Conservation (phyloP, 2,888 invertebrate species). For the Drosophila nigritarsus region DNA sequence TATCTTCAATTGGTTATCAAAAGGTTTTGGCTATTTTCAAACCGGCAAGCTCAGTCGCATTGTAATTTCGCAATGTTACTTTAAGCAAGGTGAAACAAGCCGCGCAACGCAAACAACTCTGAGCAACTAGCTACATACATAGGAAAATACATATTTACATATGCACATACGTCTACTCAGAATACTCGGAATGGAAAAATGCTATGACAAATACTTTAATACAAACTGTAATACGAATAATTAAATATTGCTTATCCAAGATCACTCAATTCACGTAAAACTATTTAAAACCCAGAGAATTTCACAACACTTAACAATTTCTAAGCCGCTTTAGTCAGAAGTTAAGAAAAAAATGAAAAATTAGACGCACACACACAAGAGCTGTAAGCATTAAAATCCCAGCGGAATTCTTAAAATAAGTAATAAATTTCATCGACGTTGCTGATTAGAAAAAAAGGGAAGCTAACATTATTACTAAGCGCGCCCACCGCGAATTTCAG, state of each 20-base stretch:
- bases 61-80: conserved; percentile 43
- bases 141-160: background rate
- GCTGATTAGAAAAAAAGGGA: background rate
- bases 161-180: background rate
- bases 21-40: conserved; percentile 1
- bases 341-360: background rate
- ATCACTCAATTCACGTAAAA: conserved; percentile 17
- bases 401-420: conserved; percentile 12
- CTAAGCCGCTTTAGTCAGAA: background rate
- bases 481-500: conserved; percentile 28
- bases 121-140: background rate
- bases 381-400: conserved; percentile 16
- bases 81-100: conserved; percentile 30
- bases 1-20: background rate
- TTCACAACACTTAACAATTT: conserved; percentile 24
- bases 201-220: conserved; percentile 22
- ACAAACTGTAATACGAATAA: background rate
- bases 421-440: conserved; percentile 7
- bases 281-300: conserved; percentile 31
- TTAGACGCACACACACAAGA: background rate
- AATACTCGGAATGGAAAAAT: conserved; percentile 27
- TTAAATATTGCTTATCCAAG: conserved; percentile 30
- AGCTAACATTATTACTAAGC: background rate
- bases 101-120: background rate
- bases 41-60: background rate